Evolutionary conservation across 2,888 invertebrate species (phyloP).

Genomic region (Leptinotarsa tumamoca): DNA sequence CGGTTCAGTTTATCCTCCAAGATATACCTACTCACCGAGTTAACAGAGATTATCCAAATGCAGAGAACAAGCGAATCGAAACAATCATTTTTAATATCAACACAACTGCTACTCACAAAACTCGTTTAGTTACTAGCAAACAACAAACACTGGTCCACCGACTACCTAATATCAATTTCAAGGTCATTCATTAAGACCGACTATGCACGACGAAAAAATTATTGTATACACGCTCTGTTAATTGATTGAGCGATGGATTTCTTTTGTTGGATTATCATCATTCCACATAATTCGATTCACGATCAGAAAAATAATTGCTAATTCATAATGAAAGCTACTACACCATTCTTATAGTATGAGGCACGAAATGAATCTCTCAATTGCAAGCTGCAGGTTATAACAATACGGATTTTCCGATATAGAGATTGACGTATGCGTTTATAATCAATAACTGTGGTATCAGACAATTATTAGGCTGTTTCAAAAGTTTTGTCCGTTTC

Average conservation of each 20-base stretch:
- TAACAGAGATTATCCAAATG: constrained; percentile 3
- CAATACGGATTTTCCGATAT: no score
- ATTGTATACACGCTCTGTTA: neutral
- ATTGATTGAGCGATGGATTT: neutral
- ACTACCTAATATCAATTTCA: constrained; percentile 3
- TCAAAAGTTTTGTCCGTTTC: no score
- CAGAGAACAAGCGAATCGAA: neutral
- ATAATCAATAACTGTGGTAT: no score
- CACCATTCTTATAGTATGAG: no score
- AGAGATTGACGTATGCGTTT: no score
- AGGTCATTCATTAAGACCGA: constrained; percentile 7
- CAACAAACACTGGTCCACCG: neutral
- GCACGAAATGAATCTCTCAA: no score
- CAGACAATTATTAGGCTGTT: no score
- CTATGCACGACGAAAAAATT: neutral
- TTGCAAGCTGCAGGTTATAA: no score
- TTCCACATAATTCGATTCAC: neutral
- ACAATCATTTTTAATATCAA: neutral
- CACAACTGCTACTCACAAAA: neutral
- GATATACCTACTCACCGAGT: neutral
- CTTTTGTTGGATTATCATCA: neutral
- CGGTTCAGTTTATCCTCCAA: no score
- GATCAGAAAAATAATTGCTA: no score
- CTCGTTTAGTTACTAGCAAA: constrained; percentile 6
- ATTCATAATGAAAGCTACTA: no score